Percentiles rank a stretch among this genome's conserved stretches.
These are phyloP conservation scores for Epizoanthus fatuus DNA, from an alignment of 92 coral and sea anemone genomes.

Conservation along the genomic window DNA sequence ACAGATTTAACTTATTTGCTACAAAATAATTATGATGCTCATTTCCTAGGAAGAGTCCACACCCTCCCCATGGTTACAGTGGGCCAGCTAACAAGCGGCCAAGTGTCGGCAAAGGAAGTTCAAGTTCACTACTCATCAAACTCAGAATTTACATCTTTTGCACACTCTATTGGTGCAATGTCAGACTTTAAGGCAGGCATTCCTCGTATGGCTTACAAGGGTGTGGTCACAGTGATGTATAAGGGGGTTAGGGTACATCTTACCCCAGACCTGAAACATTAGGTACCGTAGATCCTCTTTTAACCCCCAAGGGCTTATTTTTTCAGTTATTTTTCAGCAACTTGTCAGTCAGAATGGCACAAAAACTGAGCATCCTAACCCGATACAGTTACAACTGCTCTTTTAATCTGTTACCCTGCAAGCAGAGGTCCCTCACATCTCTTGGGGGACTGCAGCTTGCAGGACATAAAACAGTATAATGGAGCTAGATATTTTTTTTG, in stretches of 20 bases:
- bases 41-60: conserved; percentile 67
- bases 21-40: conserved; percentile 81
- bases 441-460: no score
- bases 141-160: conserved; percentile 70
- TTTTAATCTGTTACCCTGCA: no score
- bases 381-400: no score
- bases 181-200: conserved; percentile 93
- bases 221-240: conserved; percentile 83
- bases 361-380: no score
- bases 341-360: not conserved
- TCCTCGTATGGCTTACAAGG: conserved; percentile 90
- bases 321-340: not conserved
- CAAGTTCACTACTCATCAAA: conserved; percentile 78
- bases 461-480: no score
- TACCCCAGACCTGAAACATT: conserved; percentile 52
- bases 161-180: conserved; percentile 87
- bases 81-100: conserved; percentile 50
- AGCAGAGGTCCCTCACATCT: no score
- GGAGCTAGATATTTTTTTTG: no score
- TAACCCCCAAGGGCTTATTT: not conserved
- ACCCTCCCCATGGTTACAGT: conserved; percentile 73
- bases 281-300: not conserved
- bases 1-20: conserved; percentile 89
- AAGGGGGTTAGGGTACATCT: conserved; percentile 74
- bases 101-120: conserved; percentile 59